These are phyloP conservation scores for Galerucella nymphaeae DNA, from an alignment of 2,888 invertebrate genomes.

Conservation along the genomic window DNA sequence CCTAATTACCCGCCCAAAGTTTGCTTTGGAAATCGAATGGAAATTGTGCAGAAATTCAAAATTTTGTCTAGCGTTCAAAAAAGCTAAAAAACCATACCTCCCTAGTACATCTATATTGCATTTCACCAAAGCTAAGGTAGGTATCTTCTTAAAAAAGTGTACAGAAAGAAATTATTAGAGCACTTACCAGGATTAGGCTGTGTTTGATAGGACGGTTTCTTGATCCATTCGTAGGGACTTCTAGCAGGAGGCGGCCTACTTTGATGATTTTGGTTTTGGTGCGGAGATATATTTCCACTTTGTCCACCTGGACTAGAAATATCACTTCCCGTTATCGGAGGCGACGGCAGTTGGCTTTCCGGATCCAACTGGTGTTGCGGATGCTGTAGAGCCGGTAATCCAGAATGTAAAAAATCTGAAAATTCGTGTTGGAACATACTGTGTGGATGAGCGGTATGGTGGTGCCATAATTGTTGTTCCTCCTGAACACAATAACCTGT, in stretches of 20 bases:
- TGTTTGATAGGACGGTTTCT: slow-evolving; percentile 85
- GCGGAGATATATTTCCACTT: slow-evolving; percentile 60
- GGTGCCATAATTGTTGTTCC: slow-evolving; percentile 65
- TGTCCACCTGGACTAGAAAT: slow-evolving; percentile 70
- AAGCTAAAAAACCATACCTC: no score
- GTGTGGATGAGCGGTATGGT: slow-evolving; percentile 53
- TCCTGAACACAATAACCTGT: slow-evolving; percentile 60
- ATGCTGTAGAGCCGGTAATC: slow-evolving; percentile 66
- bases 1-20: no score
- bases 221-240: slow-evolving; percentile 93
- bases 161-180: background rate
- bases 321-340: slow-evolving; percentile 71
- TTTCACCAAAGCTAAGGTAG: no score
- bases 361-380: slow-evolving; percentile 61
- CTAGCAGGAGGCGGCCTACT: slow-evolving; percentile 77
- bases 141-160: no score
- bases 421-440: slow-evolving; percentile 66
- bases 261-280: slow-evolving; percentile 50
- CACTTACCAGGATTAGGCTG: slow-evolving; percentile 86
- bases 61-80: no score
- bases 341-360: slow-evolving; percentile 66
- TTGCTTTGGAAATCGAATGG: no score
- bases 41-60: no score
- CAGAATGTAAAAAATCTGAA: slow-evolving; percentile 59
- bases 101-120: no score